Base-by-base conservation (phyloP, 2,113 vertebrate species). In the Mionectes macconnelli region DNA sequence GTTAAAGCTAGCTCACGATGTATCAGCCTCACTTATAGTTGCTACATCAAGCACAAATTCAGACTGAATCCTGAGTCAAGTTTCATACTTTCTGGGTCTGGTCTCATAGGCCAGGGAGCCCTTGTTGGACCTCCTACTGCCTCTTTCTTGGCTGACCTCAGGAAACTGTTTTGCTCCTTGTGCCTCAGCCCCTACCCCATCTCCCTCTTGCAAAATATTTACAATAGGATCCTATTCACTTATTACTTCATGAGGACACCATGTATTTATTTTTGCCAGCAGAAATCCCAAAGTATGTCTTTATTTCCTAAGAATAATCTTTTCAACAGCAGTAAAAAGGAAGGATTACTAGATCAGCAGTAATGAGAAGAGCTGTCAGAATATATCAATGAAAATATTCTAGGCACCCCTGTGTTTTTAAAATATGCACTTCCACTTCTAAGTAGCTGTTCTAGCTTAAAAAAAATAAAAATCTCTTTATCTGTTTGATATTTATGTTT, bases 161-260 rank as follows among this genome's bases (percentile, higher is more conserved):
- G 39, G 64, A 89, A 94, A 67, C 0, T 20, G 16, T 84, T 88
- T 60, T 77, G 59, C 55, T 93, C 52, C 35, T 91, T 49, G 11
- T 55, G 35, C 52, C 56, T 78, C 73, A 56, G 56, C 81, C 75
- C 60, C 87, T 47, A 70, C 7, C 22, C 52, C 77, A 75, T 25
- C 47, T 68, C 23, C 33, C 47, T 59, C 86, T 74, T 44, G 39
- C 47, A 95, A 95, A 96, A 93, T 93, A 93, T 93, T 96, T 93
- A 74, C 52, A 87, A 47, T 74, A 83, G 70, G 79, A 90, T 94
- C 80, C 77, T 92, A 52, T 84, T 93, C 80, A 47, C 40, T 87
- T 59, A 68, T 92, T 86, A 52, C 80, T 93, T 83, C 80, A 67
- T 24, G 56, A 95, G 39, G 86, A 96, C 80, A 75, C 56, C 52